Conservation (phyloP, 1,140 invertebrate genomes). For the Diuraphis noxia region DNA sequence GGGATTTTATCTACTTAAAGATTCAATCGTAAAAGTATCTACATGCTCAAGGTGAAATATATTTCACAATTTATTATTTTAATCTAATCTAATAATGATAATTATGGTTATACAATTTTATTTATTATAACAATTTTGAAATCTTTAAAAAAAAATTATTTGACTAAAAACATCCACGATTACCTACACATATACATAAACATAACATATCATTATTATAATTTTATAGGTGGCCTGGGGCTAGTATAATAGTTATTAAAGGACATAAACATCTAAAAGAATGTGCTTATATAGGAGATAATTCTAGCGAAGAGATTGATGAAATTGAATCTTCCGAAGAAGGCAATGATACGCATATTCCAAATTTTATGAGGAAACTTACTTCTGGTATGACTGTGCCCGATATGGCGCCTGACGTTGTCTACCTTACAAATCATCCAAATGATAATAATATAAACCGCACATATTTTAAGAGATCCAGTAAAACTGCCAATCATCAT, state of each 20-base stretch:
- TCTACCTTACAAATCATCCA: not conserved
- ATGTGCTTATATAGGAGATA: constrained; percentile 79
- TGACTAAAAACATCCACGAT: not conserved
- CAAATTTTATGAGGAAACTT: constrained; percentile 54
- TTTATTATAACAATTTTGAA: not conserved
- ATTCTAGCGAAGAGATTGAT: constrained; percentile 68
- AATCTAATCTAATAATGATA: not conserved
- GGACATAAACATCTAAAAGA: constrained; percentile 76
- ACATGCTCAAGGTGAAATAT: constrained; percentile 69
- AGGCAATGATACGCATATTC: constrained; percentile 42
- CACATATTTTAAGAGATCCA: not conserved
- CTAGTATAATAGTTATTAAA: constrained; percentile 73
- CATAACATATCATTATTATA: not conserved
- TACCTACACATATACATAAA: too few species aligned
- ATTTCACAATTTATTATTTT: not conserved
- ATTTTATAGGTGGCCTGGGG: constrained; percentile 71
- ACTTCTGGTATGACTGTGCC: constrained; percentile 45
- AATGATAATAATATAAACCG: not conserved
- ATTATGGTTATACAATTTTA: not conserved
- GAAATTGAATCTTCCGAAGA: constrained; percentile 52
- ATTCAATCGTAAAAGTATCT: constrained; percentile 73
- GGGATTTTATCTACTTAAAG: constrained; percentile 78
- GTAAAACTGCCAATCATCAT: constrained; percentile 54
- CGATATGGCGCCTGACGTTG: constrained; percentile 40
- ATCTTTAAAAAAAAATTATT: not conserved